Conservation (phyloP, 2,797 vertebrate genomes). For the Platyrinchus mystaceus region DNA sequence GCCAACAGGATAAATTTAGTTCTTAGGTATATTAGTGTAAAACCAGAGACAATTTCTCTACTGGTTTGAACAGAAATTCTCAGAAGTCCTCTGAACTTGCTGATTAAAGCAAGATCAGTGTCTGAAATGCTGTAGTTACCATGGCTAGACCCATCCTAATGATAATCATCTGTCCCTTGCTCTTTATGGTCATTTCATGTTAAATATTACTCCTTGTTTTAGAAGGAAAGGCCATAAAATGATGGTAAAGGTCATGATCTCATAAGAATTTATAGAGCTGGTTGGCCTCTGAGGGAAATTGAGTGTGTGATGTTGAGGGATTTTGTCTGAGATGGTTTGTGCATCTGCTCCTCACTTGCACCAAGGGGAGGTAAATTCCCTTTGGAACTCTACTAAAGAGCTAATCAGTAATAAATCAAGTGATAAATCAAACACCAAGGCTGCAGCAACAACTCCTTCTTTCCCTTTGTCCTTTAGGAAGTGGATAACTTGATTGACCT, state of each 20-base stretch:
- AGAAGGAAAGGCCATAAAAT: background rate
- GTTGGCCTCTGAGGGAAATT: background rate
- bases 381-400: background rate
- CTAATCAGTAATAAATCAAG: background rate
- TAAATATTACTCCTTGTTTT: slow-evolving; percentile 11
- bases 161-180: background rate
- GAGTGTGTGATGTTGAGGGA: background rate
- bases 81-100: background rate
- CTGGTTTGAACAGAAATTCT: background rate
- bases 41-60: background rate
- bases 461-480: slow-evolving; percentile 33
- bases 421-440: background rate
- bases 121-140: background rate
- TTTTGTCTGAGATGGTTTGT: background rate
- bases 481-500: slow-evolving; percentile 20
- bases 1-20: background rate
- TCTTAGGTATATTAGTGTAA: background rate
- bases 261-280: background rate
- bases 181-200: background rate
- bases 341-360: background rate
- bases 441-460: background rate
- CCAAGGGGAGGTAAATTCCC: background rate
- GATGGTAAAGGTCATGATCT: background rate
- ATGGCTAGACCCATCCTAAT: background rate
- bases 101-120: background rate